A percentile compares a stretch with the other conserved stretches of the same genome.
Evolutionary conservation across 2,113 vertebrate species (phyloP).

Genomic region (Uropsilus gracilis): DNA sequence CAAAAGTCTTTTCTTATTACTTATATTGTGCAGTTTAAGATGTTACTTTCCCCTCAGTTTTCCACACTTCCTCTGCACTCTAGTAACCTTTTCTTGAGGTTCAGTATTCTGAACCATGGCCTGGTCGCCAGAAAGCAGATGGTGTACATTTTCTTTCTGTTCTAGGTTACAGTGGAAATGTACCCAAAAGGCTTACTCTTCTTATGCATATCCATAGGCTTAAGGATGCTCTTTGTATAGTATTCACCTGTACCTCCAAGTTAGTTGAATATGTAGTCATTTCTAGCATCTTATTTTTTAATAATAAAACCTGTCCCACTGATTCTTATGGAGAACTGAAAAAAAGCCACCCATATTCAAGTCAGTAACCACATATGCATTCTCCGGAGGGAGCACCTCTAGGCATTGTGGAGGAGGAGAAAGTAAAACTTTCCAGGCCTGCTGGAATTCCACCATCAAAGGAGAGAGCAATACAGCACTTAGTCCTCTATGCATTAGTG

Average conservation of each 20-base stretch:
- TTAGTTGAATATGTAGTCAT: too few relatives aligned
- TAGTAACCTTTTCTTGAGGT: background rate
- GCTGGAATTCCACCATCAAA: background rate
- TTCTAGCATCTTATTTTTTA: background rate
- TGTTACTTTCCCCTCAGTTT: background rate
- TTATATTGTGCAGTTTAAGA: conserved; percentile 1
- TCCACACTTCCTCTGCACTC: background rate
- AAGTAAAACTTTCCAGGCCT: background rate
- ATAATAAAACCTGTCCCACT: background rate
- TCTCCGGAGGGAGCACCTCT: background rate
- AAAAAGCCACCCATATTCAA: background rate
- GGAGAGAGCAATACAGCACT: background rate
- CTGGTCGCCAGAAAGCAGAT: background rate
- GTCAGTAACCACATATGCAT: background rate
- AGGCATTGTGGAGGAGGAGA: background rate
- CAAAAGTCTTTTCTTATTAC: background rate
- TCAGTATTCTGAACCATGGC: background rate
- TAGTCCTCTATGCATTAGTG: background rate
- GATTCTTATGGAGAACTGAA: background rate
- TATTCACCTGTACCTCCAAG: too few relatives aligned
- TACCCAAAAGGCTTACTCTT: background rate
- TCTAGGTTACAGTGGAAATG: background rate
- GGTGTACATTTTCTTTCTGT: background rate
- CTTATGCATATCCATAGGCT: background rate
- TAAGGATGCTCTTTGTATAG: too few relatives aligned